Evolutionary conservation across 2,888 invertebrate genomes (phyloP), one percentile per base, ranked within the genome.

Genomic region (Ornithoptera priamus): DNA sequence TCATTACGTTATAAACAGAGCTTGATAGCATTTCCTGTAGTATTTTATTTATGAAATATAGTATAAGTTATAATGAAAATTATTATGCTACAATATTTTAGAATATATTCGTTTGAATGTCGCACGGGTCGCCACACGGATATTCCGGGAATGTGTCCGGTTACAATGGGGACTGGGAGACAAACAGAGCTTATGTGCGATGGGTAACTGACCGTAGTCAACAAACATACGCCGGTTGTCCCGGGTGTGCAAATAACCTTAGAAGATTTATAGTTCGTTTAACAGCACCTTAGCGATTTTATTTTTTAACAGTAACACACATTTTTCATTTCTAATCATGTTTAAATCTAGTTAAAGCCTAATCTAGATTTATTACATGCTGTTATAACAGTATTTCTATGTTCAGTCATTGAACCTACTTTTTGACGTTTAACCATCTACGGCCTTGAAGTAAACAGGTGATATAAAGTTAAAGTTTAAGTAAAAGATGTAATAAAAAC

Each of bases 171-270:
- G 72, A 74, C 73, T 71, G 74, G 76, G 79, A 81, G 80, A 83
- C 83, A 87, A 88, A 89, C 84, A 87, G 81, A 81, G 81, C 80
- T 80, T 86, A 86, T 87, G 84, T 88, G 82, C 82, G 77, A 80
- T 82, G 85, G 78, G 80, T 92, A 91, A 92, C 92, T 91, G 92
- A 93, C 92, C 92, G 92, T 92, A 80, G 80, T 77, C 83, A 78
- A 82, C 88, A 92, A 92, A 92, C 86, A 90, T 76, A 75, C 74
- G 73, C 76, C 74, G 75, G 81, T 78, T 79, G 79, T 71, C 30
- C 73, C 74, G 77, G 75, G 78, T 80, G 75, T 71, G 73, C 76
- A 74, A 76, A 76, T 73, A 75, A 75, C 74, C 75, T 77, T 78
- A 77, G 73, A 79, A 78, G 79, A 78, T 82, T 81, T 81, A 80